Base-by-base conservation (phyloP, 2,888 invertebrate genomes). In the Drosophila nigritarsus region DNA sequence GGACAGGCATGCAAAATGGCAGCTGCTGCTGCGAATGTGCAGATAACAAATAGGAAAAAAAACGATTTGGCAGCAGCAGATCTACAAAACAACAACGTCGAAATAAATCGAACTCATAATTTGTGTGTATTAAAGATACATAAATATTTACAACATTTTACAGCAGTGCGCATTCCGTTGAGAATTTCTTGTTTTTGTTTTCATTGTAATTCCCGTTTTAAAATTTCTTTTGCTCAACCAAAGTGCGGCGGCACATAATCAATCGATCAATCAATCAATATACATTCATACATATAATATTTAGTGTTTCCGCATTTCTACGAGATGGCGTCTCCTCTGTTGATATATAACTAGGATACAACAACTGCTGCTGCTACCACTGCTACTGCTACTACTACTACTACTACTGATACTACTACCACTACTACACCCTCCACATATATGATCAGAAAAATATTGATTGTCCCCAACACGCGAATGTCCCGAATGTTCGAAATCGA, bases 311-410 rank as follows among this genome's bases (percentile, higher is more conserved):
- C 80, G 65, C 67, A 80, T 65, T 72, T 54, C 72, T 78, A 72
- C 81, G 79, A 27, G 27, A 66, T 75, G 87, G 87, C 85, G 72
- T 78, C 72, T 45, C 20, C 20, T 24, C 76, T 67, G 54, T 80
- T 80, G 66, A 67, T 72, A 76, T 80, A 72, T 80, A 80, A 59
- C 76, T 87, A 84, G 87, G 89, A 89, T 77, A 87, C 84, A 66
- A 84, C 89, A 67, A 76, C 66, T 73, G 73, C 68, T 80, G 75
- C 80, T 61, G 70, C 82, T 79, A 65, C 80, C 70, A 75, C 70
- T 56, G 29, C 55, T 56, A 62, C n/a, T n/a, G n/a, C 70, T 70
- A 48, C 69, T 79, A 87, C 83, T 65, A 83, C 89, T 65, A 73
- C 68, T 79, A 66, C 68, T 80, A 72, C 80, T 61, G 70, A 78